Base-by-base conservation (phyloP, 2,797 vertebrate species). In the Enteromius fasciolatus region DNA sequence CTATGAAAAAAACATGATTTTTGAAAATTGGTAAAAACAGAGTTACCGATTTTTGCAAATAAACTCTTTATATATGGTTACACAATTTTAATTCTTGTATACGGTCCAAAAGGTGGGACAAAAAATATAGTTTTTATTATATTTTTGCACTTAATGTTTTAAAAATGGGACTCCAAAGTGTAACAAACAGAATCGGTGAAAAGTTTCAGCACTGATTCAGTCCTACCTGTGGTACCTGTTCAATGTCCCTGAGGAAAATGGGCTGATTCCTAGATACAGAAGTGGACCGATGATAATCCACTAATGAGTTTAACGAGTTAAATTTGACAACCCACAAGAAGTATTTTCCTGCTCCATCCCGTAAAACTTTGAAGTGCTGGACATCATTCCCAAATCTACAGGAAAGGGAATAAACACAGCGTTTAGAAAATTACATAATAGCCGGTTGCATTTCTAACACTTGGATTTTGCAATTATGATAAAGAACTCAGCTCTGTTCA, bases 241-340 rank as follows among this genome's bases (percentile, higher is more conserved):
- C 95, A 86, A 96, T 96, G 89, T 96, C 96, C 85, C 95, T 93
- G 66, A 96, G 95, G 88, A 96, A 96, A 92, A 96, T 96, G 84
- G 96, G 95, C 92, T 96, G 96, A 91, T 96, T 96, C 85, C 96
- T 94, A 86, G 96, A 96, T 86, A 96, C 96, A 14, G 96, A 96
- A 59, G 96, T 96, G 18, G 94, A 95, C 88, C 96, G 94, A 91
- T 96, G 96, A 88, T 96, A 96, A 87, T 96, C 96, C 85, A 96
- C 96, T 89, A 96, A 93, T 90, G 96, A 95, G 84, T 96, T 96
- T 90, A 96, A 90, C 64, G 96, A 96, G 89, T 95, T 96, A 91
- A 96, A 96, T 90, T 96, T 96, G 85, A 96, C 96, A 90, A 96
- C 96, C 96, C 96, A 96, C 85, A 96, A 94, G 90, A 96, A 96